Conservation (phyloP, 2,888 invertebrate species). For the Cryptus armator region DNA sequence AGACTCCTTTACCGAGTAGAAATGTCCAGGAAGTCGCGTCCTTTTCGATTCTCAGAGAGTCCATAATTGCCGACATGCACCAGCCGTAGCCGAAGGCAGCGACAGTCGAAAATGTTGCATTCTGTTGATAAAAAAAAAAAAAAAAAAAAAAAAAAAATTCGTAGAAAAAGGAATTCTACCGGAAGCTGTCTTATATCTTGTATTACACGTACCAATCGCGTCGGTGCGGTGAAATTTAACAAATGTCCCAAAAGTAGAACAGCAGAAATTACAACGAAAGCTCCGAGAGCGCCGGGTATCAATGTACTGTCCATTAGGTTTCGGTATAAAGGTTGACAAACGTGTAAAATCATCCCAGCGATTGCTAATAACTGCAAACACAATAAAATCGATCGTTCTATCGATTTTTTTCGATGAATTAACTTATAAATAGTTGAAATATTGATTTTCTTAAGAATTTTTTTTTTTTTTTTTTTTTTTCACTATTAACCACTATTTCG, state of each 20-base stretch:
- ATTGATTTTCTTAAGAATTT: background rate
- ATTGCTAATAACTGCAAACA: constrained; percentile 62
- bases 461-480: constrained; percentile 17
- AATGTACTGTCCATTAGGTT: constrained; percentile 65
- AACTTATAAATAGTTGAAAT: background rate
- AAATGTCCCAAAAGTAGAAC: constrained; percentile 67
- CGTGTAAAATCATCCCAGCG: constrained; percentile 69
- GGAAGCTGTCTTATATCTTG: background rate
- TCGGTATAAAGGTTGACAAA: constrained; percentile 58
- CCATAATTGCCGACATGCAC: constrained; percentile 70
- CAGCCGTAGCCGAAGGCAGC: constrained; percentile 66
- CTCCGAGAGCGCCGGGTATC: constrained; percentile 70
- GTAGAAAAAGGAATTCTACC: background rate
- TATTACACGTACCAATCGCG: constrained; percentile 46
- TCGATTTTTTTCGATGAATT: background rate
- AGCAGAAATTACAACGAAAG: constrained; percentile 67
- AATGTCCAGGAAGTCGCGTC: constrained; percentile 50
- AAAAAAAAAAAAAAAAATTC: background rate
- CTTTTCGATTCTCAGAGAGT: constrained; percentile 59
- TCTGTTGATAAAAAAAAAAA: constrained; percentile 54
- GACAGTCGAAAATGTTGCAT: constrained; percentile 58
- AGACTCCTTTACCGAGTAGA: constrained; percentile 62
- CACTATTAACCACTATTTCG: background rate
- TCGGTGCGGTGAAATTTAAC: constrained; percentile 40
- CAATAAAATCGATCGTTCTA: background rate